phyloP scores from a whole-genome alignment of 2,113 vertebrate species.

The Pogona vitticeps region DNA sequence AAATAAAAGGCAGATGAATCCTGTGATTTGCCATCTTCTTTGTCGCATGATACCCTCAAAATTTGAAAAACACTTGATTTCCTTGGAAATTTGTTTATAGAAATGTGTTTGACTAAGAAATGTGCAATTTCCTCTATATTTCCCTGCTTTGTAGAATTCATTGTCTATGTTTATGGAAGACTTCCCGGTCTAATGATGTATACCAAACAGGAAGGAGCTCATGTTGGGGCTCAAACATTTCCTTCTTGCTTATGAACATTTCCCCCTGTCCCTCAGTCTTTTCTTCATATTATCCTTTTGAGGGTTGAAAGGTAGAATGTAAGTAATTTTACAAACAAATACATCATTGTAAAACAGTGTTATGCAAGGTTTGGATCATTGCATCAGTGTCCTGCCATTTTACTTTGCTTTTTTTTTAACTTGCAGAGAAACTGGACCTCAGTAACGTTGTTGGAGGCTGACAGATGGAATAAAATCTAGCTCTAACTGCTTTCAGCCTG shows the following conservation, averaged over 20 bases:
- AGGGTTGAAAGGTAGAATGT: too few relatives aligned
- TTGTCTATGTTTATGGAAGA: background rate
- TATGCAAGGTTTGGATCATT: too few relatives aligned
- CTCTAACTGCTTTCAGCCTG: background rate
- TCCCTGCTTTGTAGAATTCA: background rate
- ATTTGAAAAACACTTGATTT: background rate
- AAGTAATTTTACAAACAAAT: too few relatives aligned
- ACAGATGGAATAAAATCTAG: background rate
- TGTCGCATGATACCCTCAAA: background rate
- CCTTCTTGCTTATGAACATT: background rate
- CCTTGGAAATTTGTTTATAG: background rate
- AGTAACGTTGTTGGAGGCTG: background rate
- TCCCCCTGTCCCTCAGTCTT: too few relatives aligned
- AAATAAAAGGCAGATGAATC: background rate
- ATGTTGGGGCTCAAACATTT: background rate
- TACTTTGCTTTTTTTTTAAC: too few relatives aligned
- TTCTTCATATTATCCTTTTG: too few relatives aligned
- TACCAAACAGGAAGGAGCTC: background rate
- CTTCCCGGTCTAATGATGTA: background rate
- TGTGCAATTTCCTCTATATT: background rate
- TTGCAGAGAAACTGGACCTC: too few relatives aligned
- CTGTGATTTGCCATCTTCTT: background rate
- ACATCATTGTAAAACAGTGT: too few relatives aligned
- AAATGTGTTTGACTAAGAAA: conserved; percentile 20
- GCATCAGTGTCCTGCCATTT: too few relatives aligned